Evolutionary conservation across 2,797 vertebrate species (phyloP), one percentile per base, ranked within the genome.

Genomic region (Hipposideros larvatus): DNA sequence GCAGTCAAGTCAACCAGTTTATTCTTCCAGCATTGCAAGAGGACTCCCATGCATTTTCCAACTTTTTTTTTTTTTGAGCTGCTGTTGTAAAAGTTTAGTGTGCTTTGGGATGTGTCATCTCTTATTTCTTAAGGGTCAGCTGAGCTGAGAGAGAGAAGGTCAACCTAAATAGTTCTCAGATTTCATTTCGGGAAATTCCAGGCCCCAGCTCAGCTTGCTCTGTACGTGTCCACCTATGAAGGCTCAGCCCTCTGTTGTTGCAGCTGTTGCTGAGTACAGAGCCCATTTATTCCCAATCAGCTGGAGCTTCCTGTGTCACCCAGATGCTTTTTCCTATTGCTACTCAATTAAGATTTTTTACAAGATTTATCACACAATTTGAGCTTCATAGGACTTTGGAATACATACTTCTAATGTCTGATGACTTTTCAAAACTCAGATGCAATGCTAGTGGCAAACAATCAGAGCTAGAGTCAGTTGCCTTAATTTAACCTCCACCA

Each of bases 121-220:
- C 87, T 96, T 66, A 66, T 94, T 97, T 96, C 96, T 96, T 84
- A 93, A 84, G 95, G 96, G 94, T 97, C 97, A 97, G 26, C 97
- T 97, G 91, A 83, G 84, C 96, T 97, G 93, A 98, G 98, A 97
- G 94, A 91, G 80, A 97, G 78, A 88, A 98, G 97, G 97, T 97
- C 97, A 97, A 96, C 78, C 78, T 90, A 95, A 97, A 86, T 95
- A 97, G 96, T 95, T 97, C 97, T 98, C 0, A 0, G 95, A 87
- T 98, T 97, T 98, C 98, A 96, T 97, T 97, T 98, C 51, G 97
- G 97, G 97, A 98, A 98, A 98, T 97, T 97, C 97, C 97, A 95
- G 96, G 82, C 86, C 65, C 19, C 86, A 92, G 97, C 96, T 97
- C 94, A 71, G 88, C 94, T 82, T 84, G 48, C 41, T 87, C 70